Conservation (phyloP, 1,140 invertebrate species). For the Callitettix versicolor region DNA sequence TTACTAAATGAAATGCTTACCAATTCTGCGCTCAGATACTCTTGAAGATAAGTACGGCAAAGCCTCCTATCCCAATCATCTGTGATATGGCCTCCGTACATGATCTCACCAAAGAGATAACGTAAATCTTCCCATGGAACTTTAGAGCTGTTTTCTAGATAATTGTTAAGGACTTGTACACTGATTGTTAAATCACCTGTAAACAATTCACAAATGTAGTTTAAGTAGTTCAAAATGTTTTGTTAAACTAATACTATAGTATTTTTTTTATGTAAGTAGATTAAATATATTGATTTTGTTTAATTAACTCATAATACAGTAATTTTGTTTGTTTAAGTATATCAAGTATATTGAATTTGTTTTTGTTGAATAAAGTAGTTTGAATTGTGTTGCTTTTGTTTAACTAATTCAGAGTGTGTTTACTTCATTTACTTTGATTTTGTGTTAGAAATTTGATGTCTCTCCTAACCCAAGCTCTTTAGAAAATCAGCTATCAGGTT, state of each 20-base stretch:
- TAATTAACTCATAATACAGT: too few species aligned
- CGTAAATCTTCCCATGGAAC: conserved; percentile 88
- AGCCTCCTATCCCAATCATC: conserved; percentile 89
- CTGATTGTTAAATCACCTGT: conserved; percentile 85
- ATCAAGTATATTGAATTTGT: too few species aligned
- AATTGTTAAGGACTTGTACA: conserved; percentile 83
- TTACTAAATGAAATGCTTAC: conserved; percentile 41
- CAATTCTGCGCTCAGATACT: conserved; percentile 76
- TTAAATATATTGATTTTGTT: too few species aligned
- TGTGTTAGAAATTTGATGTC: too few species aligned
- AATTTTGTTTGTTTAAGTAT: too few species aligned
- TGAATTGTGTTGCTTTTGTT: too few species aligned
- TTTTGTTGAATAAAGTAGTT: too few species aligned
- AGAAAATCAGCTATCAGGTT: too few species aligned
- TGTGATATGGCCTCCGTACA: conserved; percentile 94
- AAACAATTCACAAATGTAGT: background rate
- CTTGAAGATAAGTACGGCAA: conserved; percentile 78
- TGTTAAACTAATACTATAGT: background rate
- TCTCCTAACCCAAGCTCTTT: too few species aligned
- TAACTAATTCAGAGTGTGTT: too few species aligned
- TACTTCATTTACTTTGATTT: too few species aligned
- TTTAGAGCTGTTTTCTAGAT: conserved; percentile 77
- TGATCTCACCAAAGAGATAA: conserved; percentile 91
- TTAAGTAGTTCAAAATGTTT: background rate
- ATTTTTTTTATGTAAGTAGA: background rate